phyloP scores from a whole-genome alignment of 2,797 vertebrate genomes.

The Mycteria americana region DNA sequence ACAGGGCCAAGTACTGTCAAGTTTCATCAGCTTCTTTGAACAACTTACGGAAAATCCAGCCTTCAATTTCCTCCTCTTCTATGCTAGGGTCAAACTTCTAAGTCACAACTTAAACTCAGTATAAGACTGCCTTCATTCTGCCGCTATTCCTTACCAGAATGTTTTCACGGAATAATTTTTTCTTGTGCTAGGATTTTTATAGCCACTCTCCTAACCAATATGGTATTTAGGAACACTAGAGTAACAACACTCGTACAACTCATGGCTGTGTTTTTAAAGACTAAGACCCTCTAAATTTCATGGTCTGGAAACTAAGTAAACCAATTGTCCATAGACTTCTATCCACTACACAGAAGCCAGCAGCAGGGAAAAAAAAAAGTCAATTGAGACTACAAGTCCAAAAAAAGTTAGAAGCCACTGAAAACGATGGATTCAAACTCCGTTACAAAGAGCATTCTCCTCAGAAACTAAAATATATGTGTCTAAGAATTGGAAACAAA shows the following conservation, averaged over 20 bases:
- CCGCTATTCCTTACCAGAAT: neutral
- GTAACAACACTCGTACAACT: neutral
- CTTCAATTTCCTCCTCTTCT: neutral
- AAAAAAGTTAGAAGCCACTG: neutral
- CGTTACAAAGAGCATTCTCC: neutral
- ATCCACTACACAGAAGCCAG: neutral
- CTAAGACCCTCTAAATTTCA: neutral
- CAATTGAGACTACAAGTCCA: neutral
- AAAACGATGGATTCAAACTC: neutral
- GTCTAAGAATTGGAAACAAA: neutral
- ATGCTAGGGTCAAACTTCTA: neutral
- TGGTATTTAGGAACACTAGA: neutral
- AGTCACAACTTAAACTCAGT: neutral
- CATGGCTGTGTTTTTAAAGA: neutral
- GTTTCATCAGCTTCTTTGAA: neutral
- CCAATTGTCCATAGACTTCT: neutral
- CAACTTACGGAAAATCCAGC: neutral
- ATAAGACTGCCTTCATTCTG: neutral
- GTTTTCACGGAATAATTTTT: neutral
- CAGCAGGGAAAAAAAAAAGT: rapidly evolving
- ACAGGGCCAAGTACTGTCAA: neutral
- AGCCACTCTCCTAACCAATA: neutral
- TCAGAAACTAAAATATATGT: neutral
- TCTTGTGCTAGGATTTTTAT: neutral
- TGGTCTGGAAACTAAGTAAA: neutral